These are phyloP conservation scores for Gandaritis pyraliata DNA, from an alignment of 2,888 invertebrate species.

Conservation along the genomic window DNA sequence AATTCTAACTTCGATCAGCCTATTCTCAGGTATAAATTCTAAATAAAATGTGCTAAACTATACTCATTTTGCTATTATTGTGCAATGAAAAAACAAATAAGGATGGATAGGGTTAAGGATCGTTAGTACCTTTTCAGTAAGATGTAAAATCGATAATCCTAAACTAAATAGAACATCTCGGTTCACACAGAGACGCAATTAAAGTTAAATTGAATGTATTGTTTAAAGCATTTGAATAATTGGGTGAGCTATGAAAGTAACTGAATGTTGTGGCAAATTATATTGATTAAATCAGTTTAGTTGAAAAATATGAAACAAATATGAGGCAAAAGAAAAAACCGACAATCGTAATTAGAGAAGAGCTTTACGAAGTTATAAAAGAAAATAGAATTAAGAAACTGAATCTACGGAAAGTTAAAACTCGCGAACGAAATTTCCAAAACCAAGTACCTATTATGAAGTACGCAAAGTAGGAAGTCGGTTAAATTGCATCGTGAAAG, in stretches of 20 bases:
- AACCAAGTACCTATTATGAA: background rate
- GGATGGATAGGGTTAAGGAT: background rate
- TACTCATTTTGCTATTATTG: too few relatives aligned
- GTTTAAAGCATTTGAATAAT: conserved; percentile 51
- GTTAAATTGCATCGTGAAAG: conserved; percentile 32
- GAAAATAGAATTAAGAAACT: too few relatives aligned
- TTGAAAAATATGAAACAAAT: too few relatives aligned
- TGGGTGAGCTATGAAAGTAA: conserved; percentile 42
- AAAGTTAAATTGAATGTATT: conserved; percentile 59
- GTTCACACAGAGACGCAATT: conserved; percentile 71
- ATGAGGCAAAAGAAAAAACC: too few relatives aligned
- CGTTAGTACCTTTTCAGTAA: conserved; percentile 57
- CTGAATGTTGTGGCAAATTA: conserved; percentile 19
- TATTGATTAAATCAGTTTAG: conserved; percentile 5
- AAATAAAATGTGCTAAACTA: too few relatives aligned
- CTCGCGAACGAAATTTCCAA: background rate
- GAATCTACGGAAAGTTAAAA: too few relatives aligned
- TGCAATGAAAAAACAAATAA: too few relatives aligned
- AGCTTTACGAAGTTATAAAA: too few relatives aligned
- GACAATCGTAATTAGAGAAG: too few relatives aligned
- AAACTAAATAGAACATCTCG: conserved; percentile 78
- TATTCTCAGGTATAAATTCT: too few relatives aligned
- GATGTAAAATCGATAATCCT: conserved; percentile 66
- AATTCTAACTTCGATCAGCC: too few relatives aligned
- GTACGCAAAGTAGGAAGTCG: conserved; percentile 25